phyloP scores from a whole-genome alignment of 2,113 vertebrate genomes.

The Nannobrachium achirus region DNA sequence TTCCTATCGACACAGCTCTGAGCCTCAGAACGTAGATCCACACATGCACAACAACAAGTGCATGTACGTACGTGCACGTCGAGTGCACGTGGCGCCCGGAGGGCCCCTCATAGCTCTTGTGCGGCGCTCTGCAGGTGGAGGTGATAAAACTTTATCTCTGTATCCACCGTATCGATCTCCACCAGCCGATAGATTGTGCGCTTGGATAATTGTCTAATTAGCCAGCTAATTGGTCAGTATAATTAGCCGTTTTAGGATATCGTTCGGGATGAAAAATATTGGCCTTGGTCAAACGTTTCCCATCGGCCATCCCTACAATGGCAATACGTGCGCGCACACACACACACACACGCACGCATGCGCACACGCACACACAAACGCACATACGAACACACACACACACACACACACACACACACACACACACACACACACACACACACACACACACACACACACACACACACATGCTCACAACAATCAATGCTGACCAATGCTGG shows the following conservation, averaged over 20 bases:
- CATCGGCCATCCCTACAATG: slow-evolving; percentile 52
- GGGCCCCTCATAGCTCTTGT: neutral
- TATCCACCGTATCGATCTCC: slow-evolving; percentile 65
- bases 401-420: neutral
- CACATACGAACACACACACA: neutral
- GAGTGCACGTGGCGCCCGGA: neutral
- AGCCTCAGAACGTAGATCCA: neutral
- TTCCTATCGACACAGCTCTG: neutral
- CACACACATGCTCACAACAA: slow-evolving; percentile 26
- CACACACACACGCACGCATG: slow-evolving; percentile 31
- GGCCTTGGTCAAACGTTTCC: slow-evolving; percentile 66
- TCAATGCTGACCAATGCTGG: slow-evolving; percentile 67
- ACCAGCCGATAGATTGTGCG: slow-evolving; percentile 72
- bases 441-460: neutral
- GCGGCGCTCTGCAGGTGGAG: slow-evolving; percentile 24
- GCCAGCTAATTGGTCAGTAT: slow-evolving; percentile 77
- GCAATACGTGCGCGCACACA: slow-evolving; percentile 52
- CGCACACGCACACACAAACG: neutral
- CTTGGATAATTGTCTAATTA: slow-evolving; percentile 84
- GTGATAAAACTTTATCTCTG: slow-evolving; percentile 35
- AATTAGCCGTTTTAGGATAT: slow-evolving; percentile 84
- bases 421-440: neutral
- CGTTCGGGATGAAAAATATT: slow-evolving; percentile 78
- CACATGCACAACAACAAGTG: too few relatives aligned
- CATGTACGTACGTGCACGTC: too few relatives aligned